Percentiles rank a stretch among this genome's conserved stretches.
Evolutionary conservation across 2,113 vertebrate species (phyloP).

Genomic region (Ptilorrhoa leucosticta): DNA sequence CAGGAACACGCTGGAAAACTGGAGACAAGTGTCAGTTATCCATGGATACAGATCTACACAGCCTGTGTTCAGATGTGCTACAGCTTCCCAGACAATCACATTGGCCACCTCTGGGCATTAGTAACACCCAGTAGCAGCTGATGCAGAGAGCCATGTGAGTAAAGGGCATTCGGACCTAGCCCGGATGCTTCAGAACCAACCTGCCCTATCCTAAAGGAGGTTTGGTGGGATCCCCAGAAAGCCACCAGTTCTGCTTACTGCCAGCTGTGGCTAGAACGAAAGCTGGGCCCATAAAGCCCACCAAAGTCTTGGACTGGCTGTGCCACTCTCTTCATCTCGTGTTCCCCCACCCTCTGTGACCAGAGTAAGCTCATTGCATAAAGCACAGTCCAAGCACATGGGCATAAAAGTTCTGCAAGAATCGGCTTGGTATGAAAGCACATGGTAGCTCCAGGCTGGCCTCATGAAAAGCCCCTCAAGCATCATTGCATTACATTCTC

Average conservation of each 20-base stretch:
- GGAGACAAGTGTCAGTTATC: background rate
- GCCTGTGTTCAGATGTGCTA: background rate
- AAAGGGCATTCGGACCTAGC: accelerated
- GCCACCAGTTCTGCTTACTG: background rate
- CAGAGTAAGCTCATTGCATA: background rate
- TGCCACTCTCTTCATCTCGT: background rate
- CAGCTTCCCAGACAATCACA: background rate
- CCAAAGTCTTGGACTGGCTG: background rate
- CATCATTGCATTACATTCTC: background rate
- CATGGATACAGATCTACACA: background rate
- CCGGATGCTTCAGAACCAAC: background rate
- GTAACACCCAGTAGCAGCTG: background rate
- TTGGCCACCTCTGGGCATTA: background rate
- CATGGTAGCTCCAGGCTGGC: background rate
- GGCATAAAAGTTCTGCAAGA: background rate
- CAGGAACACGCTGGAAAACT: background rate
- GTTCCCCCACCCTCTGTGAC: background rate
- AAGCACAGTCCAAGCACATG: background rate
- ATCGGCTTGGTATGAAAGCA: background rate
- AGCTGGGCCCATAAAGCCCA: background rate
- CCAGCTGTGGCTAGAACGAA: background rate
- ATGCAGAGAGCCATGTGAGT: accelerated
- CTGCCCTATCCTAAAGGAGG: background rate
- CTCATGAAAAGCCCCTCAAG: background rate
- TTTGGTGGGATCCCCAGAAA: background rate